Evolutionary conservation across 2,888 invertebrate genomes (phyloP).

Genomic region (Papilio protenor): DNA sequence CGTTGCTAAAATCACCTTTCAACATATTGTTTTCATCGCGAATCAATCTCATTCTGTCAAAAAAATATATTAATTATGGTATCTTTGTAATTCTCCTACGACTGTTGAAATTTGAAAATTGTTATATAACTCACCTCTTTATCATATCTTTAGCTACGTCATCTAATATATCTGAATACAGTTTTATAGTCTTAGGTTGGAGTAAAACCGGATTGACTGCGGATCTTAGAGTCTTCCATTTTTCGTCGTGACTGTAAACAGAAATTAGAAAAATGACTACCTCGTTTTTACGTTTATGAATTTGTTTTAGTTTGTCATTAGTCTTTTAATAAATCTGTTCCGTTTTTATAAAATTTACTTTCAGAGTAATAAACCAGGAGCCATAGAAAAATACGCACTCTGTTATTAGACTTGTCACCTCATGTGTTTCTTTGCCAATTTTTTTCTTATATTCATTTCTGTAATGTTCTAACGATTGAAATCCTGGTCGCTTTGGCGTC

Average conservation of each 20-base stretch:
- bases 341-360: no score
- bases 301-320: no score
- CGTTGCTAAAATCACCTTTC: conserved; percentile 79
- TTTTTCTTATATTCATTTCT: conserved; percentile 55
- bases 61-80: no score
- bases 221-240: conserved; percentile 90
- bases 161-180: conserved; percentile 86
- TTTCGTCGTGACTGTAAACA: conserved; percentile 88
- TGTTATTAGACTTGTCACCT: conserved; percentile 54
- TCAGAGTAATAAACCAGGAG: neutral
- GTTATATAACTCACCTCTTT: conserved; percentile 71
- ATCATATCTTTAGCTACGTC: conserved; percentile 88
- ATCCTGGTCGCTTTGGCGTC: conserved; percentile 62
- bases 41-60: conserved; percentile 77
- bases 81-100: no score
- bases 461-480: conserved; percentile 61
- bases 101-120: no score
- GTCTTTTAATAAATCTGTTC: no score
- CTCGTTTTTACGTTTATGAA: no score
- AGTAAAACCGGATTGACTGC: conserved; percentile 91
- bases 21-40: conserved; percentile 82
- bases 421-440: conserved; percentile 45
- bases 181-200: conserved; percentile 88
- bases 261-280: neutral
- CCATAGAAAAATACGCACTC: conserved; percentile 50